Conservation (phyloP, 2,888 invertebrate species). For the Heliconius sara region DNA sequence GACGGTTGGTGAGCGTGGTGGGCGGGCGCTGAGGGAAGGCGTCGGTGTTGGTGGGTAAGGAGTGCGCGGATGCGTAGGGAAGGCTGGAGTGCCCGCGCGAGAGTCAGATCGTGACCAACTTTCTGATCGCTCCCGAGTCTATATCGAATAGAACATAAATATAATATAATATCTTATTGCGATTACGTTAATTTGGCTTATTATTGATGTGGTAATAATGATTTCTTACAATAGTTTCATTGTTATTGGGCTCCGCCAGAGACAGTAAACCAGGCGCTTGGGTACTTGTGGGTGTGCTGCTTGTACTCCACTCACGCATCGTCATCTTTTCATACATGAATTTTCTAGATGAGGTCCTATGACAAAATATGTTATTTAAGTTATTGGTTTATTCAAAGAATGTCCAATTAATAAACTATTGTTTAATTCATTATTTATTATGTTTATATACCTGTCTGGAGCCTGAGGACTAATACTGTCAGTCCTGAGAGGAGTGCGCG, state of each 20-base stretch:
- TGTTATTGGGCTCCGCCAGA: constrained; percentile 70
- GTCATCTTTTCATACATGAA: constrained; percentile 83
- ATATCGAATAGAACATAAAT: constrained; percentile 1
- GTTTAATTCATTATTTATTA: background rate
- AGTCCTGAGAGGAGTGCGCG: constrained; percentile 72
- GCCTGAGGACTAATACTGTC: constrained; percentile 78
- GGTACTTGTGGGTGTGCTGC: constrained; percentile 68
- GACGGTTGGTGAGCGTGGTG: constrained; percentile 90
- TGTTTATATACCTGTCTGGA: constrained; percentile 74
- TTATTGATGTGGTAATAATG: background rate
- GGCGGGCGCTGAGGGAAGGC: constrained; percentile 87
- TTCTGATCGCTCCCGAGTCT: constrained; percentile 85
- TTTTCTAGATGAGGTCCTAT: constrained; percentile 81
- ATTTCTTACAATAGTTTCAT: constrained; percentile 66
- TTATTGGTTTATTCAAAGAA: background rate
- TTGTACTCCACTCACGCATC: constrained; percentile 79
- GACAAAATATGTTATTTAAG: constrained; percentile 16
- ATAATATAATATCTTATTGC: background rate
- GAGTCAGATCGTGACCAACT: constrained; percentile 87
- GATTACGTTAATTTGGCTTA: background rate
- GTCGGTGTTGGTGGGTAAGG: constrained; percentile 92
- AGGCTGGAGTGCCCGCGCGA: constrained; percentile 95
- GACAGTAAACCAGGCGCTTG: constrained; percentile 77
- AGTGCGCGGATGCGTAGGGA: constrained; percentile 95
- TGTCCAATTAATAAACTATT: background rate